Evolutionary conservation across 2,797 vertebrate genomes (phyloP).

Genomic region (Gymnocypris eckloni): DNA sequence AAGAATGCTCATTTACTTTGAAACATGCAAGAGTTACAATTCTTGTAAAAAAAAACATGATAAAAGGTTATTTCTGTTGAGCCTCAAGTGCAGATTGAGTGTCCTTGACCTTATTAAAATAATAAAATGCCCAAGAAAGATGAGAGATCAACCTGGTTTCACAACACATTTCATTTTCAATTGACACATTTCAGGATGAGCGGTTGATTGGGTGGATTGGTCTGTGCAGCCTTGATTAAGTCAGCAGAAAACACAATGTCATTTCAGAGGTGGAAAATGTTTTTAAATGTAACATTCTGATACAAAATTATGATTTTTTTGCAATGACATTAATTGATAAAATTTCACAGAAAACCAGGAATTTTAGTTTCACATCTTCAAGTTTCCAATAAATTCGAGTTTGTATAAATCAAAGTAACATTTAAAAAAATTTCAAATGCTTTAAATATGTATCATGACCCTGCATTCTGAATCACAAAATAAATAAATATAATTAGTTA

Average conservation of each 20-base stretch:
- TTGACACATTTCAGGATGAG: background rate
- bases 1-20: background rate
- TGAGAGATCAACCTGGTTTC: background rate
- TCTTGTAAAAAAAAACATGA: background rate
- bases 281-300: background rate
- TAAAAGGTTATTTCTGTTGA: background rate
- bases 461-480: no score
- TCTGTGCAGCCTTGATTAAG: background rate
- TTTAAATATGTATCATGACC: no score
- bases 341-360: background rate
- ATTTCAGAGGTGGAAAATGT: background rate
- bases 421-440: background rate
- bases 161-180: background rate
- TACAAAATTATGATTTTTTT: background rate
- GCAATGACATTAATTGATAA: background rate
- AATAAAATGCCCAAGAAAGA: background rate
- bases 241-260: background rate
- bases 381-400: background rate
- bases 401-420: background rate
- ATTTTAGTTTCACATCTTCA: background rate
- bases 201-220: background rate
- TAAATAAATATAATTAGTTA: no score
- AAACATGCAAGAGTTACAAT: background rate
- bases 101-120: background rate
- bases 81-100: background rate